Evolutionary conservation across 2,888 invertebrate genomes (phyloP), one percentile per base, ranked within the genome.

Genomic region (Cephus sareptanus): DNA sequence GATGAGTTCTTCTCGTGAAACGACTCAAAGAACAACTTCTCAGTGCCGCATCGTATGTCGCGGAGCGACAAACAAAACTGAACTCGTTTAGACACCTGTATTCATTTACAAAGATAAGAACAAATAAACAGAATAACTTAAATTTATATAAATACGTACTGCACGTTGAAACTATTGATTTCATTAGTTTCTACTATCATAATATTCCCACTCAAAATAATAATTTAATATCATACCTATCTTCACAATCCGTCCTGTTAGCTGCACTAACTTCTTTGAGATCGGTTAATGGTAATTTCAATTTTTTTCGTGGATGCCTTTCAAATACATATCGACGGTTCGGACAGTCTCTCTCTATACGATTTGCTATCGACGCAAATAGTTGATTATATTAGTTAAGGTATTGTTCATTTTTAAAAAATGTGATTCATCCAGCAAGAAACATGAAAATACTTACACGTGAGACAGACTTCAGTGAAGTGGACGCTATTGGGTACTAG

Each of bases 311-410:
- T 1, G 97, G 96, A 89, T 97, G 97, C 78, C 97, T 93, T 91
- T 98, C 98, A 88, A 97, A 97, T 12, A 97, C 96, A 91, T 97
- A 98, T 74, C 96, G 94, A 73, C 97, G 94, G 82, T 97, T 97
- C 0, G 97, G 96, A 86, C 98, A 98, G 92, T 98, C 97, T 76
- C 97, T 93, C 91, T 97, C 97, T 34, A 97, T 96, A 86, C 97
- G 94, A 91, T 95, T 96, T 11, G 97, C 96, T 96, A 86, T 11
- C 88, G 88, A 78, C 79, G 13, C 73, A 40, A 56, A 56, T 23
- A 56, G 1, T 23, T 9, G 23, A 56, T 56, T 9, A 23, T 23
- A 23, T 56, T 23, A 23, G 56, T 56, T 9, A 9, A 23, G 9
- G 9, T 56, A 23, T 56, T 23, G 3, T 56, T 56, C 23, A 56